Evolutionary conservation across 2,113 vertebrate species (phyloP).

Genomic region (Etheostoma cragini): DNA sequence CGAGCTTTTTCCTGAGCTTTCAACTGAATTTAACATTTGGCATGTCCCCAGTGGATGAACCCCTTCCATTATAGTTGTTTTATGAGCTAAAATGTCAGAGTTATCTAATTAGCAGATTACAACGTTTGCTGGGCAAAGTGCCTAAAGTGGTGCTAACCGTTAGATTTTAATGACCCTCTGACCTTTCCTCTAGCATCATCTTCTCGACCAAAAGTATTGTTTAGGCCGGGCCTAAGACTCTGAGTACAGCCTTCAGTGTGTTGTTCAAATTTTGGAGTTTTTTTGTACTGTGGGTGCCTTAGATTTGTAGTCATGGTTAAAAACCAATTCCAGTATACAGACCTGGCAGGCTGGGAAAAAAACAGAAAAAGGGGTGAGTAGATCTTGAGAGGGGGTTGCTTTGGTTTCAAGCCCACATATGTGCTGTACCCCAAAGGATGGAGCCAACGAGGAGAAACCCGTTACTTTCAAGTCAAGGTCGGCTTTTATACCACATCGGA

Average conservation of each 20-base stretch:
- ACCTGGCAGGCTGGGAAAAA: neutral
- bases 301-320: neutral
- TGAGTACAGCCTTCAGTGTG: neutral
- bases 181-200: neutral
- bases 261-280: neutral
- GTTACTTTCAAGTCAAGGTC: conserved; percentile 50
- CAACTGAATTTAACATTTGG: neutral
- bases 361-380: neutral
- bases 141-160: neutral
- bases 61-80: neutral
- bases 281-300: neutral
- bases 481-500: conserved; percentile 61
- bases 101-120: neutral
- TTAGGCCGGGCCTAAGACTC: neutral
- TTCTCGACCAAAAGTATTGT: neutral
- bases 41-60: neutral
- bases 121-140: neutral
- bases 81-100: neutral
- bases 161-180: conserved; percentile 1
- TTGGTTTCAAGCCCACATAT: conserved; percentile 30
- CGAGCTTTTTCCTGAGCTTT: neutral
- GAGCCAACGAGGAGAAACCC: conserved; percentile 12
- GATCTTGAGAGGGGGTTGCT: conserved; percentile 4
- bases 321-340: neutral
- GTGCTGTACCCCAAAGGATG: neutral